Evolutionary conservation across 1,140 invertebrate genomes (phyloP), one percentile per base, ranked within the genome.

Genomic region (Drosophila parvula): DNA sequence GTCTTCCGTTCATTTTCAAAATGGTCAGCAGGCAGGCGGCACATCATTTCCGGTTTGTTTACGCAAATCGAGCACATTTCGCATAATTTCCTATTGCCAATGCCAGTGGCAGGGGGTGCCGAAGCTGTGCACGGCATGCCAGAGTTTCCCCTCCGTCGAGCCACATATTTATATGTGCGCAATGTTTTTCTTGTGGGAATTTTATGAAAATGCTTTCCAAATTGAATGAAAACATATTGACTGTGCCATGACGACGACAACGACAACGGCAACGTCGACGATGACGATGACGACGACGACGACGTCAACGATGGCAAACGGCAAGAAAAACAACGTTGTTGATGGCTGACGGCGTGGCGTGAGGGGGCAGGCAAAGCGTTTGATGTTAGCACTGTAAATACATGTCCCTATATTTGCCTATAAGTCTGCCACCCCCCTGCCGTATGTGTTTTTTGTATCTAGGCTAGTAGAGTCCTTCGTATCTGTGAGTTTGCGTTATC

Each of bases 11-110:
- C 74, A 79, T 74, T 85, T 81, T 65, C 58, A 74, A 84, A 89
- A 89, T 81, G 85, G 85, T 81, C 85, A 89, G 51, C 30, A 36
- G 75, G 81, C 86, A 90, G 67, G 60, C 61, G 58, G 78, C 78
- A 80, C 85, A 90, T 90, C 81, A 90, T 90, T 90, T 90, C 89
- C 89, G 90, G 81, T 85, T 90, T 91, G 78, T 91, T 91, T 83
- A 78, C 84, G 83, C 83, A 88, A 90, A 89, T 89, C 85, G 85
- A 90, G 85, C 81, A 81, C 86, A 91, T 85, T 91, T 91, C 84
- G 89, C 89, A 91, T 91, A 91, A 91, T 91, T 91, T 91, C 89
- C 89, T 79, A 89, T 91, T 80, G 82, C 81, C 82, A 81, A 62
- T 65, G 41, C 36, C 71, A 32, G 40, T 60, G 57, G 68, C 41